Conservation (phyloP, 2,797 vertebrate genomes). For the Parotocinclus haroldoi region DNA sequence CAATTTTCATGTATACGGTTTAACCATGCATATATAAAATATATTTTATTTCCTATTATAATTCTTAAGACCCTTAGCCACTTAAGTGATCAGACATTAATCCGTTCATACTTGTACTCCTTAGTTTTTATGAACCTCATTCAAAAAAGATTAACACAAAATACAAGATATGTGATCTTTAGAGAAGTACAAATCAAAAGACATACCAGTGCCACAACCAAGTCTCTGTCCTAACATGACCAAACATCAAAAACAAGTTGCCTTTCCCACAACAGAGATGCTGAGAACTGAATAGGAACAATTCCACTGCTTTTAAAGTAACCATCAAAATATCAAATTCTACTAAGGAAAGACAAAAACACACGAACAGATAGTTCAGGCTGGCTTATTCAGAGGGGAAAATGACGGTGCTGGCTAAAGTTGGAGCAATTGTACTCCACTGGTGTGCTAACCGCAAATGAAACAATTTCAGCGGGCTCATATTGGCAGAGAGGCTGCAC, state of each 20-base stretch:
- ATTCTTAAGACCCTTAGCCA: too few relatives aligned
- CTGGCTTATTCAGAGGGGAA: neutral
- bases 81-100: too few relatives aligned
- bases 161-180: too few relatives aligned
- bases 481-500: slow-evolving; percentile 39
- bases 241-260: neutral
- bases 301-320: slow-evolving; percentile 7
- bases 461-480: slow-evolving; percentile 29
- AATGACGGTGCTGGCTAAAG: slow-evolving; percentile 7
- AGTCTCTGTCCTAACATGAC: neutral
- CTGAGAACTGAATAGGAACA: neutral
- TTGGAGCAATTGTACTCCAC: slow-evolving; percentile 9
- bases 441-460: slow-evolving; percentile 33
- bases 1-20: too few relatives aligned
- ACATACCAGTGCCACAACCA: neutral
- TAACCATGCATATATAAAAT: too few relatives aligned
- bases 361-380: neutral
- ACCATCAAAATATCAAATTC: slow-evolving; percentile 25
- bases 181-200: too few relatives aligned
- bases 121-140: too few relatives aligned
- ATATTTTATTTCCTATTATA: too few relatives aligned
- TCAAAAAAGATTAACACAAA: too few relatives aligned
- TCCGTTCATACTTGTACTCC: too few relatives aligned
- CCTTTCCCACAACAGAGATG: slow-evolving; percentile 15
- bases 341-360: slow-evolving; percentile 17